Conservation (phyloP, 37 sponge, comb jelly and placozoan species). For the Beroe ovata region DNA sequence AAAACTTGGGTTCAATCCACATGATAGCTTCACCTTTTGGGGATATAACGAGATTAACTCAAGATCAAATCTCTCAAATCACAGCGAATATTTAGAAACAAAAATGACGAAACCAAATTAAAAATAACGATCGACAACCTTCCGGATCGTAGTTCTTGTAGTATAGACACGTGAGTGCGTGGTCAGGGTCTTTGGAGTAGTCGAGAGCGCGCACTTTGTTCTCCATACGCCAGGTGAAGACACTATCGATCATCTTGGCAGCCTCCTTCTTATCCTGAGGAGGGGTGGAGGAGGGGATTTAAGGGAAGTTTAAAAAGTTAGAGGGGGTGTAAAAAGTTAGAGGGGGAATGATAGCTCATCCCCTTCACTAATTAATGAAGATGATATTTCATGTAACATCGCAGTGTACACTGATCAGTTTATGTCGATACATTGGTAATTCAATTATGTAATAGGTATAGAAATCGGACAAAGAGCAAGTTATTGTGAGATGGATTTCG, state of each 20-base stretch:
- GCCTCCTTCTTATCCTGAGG: constrained; percentile 7
- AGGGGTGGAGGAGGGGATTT: neutral
- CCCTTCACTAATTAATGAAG: too few species aligned
- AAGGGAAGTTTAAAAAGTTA: neutral
- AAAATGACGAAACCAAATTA: too few species aligned
- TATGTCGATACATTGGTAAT: too few species aligned
- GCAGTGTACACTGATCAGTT: too few species aligned
- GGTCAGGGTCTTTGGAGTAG: constrained; percentile 39
- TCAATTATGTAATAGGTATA: too few species aligned
- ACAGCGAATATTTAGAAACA: too few species aligned
- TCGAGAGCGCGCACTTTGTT: constrained; percentile 29
- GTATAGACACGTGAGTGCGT: neutral
- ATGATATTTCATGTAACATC: too few species aligned
- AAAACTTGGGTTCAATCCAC: constrained; percentile 16
- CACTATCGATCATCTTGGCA: constrained; percentile 56
- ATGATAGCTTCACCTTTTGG: neutral
- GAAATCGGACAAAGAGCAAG: too few species aligned
- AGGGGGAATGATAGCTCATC: neutral
- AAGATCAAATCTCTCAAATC: too few species aligned
- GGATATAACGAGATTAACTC: neutral
- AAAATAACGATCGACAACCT: too few species aligned
- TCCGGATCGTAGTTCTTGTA: neutral
- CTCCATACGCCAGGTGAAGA: constrained; percentile 57
- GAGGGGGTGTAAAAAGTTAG: too few species aligned
- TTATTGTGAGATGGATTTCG: too few species aligned